Percentiles rank a stretch among this genome's conserved stretches.
These are phyloP conservation scores for Pipistrellus kuhlii DNA, from an alignment of 2,797 vertebrate species.

Conservation along the genomic window DNA sequence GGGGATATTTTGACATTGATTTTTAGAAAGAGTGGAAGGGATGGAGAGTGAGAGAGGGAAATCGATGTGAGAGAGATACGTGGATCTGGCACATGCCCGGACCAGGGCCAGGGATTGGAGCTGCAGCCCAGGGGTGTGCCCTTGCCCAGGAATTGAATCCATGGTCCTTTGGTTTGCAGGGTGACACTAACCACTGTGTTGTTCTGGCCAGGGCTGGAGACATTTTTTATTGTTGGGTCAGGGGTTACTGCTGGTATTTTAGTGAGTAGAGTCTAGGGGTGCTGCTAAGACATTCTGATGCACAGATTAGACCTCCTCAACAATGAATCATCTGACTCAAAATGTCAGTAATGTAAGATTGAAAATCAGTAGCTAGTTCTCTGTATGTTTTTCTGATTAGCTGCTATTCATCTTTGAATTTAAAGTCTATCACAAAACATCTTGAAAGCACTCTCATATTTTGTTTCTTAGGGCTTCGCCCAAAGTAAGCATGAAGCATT, in stretches of 20 bases:
- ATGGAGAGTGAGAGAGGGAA: neutral
- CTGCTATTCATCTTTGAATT: constrained; percentile 28
- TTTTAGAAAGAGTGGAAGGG: neutral
- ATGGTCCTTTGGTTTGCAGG: neutral
- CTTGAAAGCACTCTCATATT: neutral
- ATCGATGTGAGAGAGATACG: neutral
- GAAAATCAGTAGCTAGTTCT: neutral
- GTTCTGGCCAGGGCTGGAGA: neutral
- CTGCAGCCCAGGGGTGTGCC: neutral
- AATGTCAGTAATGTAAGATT: neutral
- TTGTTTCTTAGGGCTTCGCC: neutral
- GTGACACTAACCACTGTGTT: neutral
- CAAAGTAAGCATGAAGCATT: constrained; percentile 3
- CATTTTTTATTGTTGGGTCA: constrained; percentile 25
- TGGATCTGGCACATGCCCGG: neutral
- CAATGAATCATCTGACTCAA: neutral
- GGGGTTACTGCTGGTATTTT: neutral
- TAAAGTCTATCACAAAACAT: neutral
- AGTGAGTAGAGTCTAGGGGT: neutral
- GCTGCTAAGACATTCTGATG: neutral
- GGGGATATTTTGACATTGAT: neutral
- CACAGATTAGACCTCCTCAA: neutral
- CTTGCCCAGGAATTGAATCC: neutral
- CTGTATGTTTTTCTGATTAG: constrained; percentile 3
- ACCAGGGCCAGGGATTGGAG: neutral